Evolutionary conservation across 2,888 invertebrate species (phyloP).

Genomic region (Piscicola geometra): DNA sequence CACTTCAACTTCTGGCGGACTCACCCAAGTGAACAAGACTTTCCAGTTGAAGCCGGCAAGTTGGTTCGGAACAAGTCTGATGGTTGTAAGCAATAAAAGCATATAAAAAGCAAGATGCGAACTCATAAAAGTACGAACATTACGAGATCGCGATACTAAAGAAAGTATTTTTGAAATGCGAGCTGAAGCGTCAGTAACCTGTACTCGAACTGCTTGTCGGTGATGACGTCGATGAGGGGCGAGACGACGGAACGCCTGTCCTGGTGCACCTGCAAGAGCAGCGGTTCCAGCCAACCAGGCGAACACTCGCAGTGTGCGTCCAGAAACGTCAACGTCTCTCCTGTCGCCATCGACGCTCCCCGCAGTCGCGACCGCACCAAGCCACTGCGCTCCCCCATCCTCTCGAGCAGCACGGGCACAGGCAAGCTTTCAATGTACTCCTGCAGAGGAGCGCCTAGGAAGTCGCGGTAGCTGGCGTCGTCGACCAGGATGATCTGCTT

Average conservation of each 20-base stretch:
- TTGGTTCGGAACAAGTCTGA: slow-evolving; percentile 22
- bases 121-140: too few species aligned
- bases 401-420: slow-evolving; percentile 76
- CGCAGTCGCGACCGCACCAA: slow-evolving; percentile 88
- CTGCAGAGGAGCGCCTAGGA: slow-evolving; percentile 80
- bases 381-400: slow-evolving; percentile 88
- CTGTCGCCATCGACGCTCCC: slow-evolving; percentile 62
- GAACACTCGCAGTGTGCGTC: slow-evolving; percentile 98
- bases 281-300: slow-evolving; percentile 94
- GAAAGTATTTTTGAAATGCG: too few species aligned
- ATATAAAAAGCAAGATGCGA: too few species aligned
- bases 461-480: slow-evolving; percentile 73
- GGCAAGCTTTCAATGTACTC: slow-evolving; percentile 80
- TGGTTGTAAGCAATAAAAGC: too few species aligned
- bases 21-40: slow-evolving; percentile 97
- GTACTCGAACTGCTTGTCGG: slow-evolving; percentile 97
- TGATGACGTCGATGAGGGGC: slow-evolving; percentile 97
- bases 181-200: slow-evolving; percentile 52
- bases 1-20: slow-evolving; percentile 95
- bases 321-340: slow-evolving; percentile 86
- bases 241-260: slow-evolving; percentile 87
- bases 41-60: slow-evolving; percentile 99
- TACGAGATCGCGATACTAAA: too few species aligned
- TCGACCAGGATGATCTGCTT: slow-evolving; percentile 95
- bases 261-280: slow-evolving; percentile 82